Percentiles rank a stretch among this genome's conserved stretches.
Conservation (phyloP, 2,888 invertebrate genomes). For the Drosophila hamatofila region DNA sequence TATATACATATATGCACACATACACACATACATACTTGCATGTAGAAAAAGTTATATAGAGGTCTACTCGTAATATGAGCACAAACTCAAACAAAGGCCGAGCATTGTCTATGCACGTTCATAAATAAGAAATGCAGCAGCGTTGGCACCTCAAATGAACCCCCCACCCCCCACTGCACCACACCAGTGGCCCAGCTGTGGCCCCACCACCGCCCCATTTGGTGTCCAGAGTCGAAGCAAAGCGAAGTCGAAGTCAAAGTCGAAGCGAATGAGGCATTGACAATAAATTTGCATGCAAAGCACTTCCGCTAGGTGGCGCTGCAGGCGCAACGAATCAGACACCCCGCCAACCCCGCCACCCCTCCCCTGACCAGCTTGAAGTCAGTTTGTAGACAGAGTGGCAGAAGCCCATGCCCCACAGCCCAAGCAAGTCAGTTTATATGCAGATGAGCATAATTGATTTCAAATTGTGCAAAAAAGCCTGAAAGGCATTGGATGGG, state of each 20-base stretch:
- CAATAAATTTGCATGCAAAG: slow-evolving; percentile 80
- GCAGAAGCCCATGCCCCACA: slow-evolving; percentile 36
- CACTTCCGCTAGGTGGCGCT: slow-evolving; percentile 62
- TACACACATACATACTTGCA: background rate
- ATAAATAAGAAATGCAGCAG: slow-evolving; percentile 78
- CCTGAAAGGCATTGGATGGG: background rate
- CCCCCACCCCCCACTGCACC: slow-evolving; percentile 6
- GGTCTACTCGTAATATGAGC: slow-evolving; percentile 25
- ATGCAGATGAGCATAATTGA: slow-evolving; percentile 83
- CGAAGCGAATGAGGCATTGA: slow-evolving; percentile 51
- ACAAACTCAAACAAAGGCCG: slow-evolving; percentile 41
- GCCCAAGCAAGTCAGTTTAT: slow-evolving; percentile 71
- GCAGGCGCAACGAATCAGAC: slow-evolving; percentile 15
- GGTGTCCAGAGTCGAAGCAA: slow-evolving; percentile 10
- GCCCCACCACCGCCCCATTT: slow-evolving; percentile 18
- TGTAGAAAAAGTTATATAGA: slow-evolving; percentile 6
- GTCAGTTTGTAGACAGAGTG: slow-evolving; percentile 17
- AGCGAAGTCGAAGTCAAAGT: slow-evolving; percentile 1
- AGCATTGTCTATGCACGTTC: slow-evolving; percentile 79
- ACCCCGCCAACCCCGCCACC: background rate
- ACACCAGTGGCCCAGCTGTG: background rate
- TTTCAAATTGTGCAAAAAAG: slow-evolving; percentile 68
- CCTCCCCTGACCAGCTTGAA: background rate
- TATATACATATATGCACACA: background rate
- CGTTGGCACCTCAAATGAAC: slow-evolving; percentile 43